phyloP scores from a whole-genome alignment of 2,797 vertebrate genomes.

The Gambelia wislizenii region DNA sequence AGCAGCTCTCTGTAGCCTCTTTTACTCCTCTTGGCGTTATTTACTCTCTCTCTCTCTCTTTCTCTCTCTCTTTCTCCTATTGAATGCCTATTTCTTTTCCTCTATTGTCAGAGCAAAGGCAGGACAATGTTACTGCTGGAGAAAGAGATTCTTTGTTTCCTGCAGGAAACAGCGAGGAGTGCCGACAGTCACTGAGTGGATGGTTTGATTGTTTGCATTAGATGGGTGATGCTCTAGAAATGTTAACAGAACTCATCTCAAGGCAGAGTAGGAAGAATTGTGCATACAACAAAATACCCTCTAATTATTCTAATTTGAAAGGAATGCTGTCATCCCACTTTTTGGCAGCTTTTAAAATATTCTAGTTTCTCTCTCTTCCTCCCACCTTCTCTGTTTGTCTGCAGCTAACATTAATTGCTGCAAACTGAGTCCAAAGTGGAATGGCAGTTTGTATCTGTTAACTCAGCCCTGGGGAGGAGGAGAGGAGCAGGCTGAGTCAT shows the following conservation, averaged over 20 bases:
- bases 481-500: no score
- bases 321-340: no score
- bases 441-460: no score
- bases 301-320: no score
- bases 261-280: not conserved
- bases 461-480: no score
- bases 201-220: not conserved
- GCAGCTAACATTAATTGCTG: no score
- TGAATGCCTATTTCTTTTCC: constrained; percentile 13
- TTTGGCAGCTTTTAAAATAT: no score
- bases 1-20: not conserved
- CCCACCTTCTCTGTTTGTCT: no score
- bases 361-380: no score
- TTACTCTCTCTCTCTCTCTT: not conserved
- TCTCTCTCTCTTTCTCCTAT: not conserved
- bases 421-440: no score
- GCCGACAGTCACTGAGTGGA: not conserved
- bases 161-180: not conserved
- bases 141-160: not conserved
- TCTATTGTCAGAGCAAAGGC: not conserved
- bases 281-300: not conserved
- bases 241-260: not conserved
- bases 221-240: no score
- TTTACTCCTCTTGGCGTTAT: not conserved
- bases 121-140: not conserved